Evolutionary conservation across 2,888 invertebrate genomes (phyloP).

Genomic region (Erynnis tages): DNA sequence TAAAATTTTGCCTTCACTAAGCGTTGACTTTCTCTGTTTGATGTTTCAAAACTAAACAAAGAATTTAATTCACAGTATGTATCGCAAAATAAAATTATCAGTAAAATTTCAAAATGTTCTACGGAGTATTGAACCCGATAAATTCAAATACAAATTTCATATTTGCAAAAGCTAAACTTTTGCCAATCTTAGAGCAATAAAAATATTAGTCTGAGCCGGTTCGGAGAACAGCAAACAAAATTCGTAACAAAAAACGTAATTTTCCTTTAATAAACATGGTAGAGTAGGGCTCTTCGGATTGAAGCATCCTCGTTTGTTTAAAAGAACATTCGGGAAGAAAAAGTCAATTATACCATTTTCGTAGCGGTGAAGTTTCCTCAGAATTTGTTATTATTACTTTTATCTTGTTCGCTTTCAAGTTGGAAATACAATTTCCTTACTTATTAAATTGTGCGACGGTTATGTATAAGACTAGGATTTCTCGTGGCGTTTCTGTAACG

Average conservation of each 20-base stretch:
- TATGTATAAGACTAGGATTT: background rate
- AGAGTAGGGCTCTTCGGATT: background rate
- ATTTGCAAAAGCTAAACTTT: background rate
- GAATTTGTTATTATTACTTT: constrained; percentile 10
- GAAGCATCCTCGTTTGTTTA: constrained; percentile 8
- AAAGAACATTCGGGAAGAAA: constrained; percentile 5
- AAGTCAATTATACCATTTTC: constrained; percentile 16
- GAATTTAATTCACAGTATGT: no score
- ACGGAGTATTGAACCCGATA: no score
- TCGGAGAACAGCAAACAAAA: background rate
- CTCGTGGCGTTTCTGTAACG: constrained; percentile 11
- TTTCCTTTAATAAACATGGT: constrained; percentile 4
- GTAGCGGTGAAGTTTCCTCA: constrained; percentile 6
- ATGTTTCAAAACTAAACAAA: no score
- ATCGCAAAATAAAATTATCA: no score
- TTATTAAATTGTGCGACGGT: constrained; percentile 16
- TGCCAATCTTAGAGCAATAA: background rate
- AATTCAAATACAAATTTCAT: background rate
- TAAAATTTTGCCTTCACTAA: no score
- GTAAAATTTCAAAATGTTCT: no score
- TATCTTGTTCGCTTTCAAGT: constrained; percentile 8
- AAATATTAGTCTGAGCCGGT: no score
- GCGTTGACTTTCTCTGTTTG: no score
- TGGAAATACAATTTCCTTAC: constrained; percentile 5
- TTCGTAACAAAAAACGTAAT: background rate